Conservation (phyloP, 1,140 invertebrate genomes). For the Limonius californicus region DNA sequence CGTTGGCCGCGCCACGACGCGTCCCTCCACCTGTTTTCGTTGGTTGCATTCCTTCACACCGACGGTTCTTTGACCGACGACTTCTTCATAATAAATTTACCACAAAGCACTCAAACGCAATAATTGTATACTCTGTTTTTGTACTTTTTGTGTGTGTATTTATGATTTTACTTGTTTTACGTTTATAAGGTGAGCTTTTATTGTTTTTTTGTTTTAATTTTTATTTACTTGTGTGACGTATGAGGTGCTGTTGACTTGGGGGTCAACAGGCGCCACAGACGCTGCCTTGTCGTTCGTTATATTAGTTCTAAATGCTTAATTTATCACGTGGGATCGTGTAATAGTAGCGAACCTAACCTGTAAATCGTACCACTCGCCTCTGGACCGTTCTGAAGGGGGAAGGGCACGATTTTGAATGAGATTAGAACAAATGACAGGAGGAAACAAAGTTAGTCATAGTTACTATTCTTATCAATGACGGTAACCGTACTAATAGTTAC, state of each 20-base stretch:
- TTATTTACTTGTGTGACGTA: conserved; percentile 17
- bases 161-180: conserved; percentile 26
- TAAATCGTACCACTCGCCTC: no score
- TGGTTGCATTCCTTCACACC: conserved; percentile 23
- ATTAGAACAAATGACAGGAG: no score
- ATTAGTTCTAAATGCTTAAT: background rate
- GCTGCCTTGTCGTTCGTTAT: background rate
- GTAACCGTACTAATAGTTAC: no score
- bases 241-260: conserved; percentile 19
- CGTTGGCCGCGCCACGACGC: conserved; percentile 45
- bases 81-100: conserved; percentile 3
- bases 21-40: conserved; percentile 41
- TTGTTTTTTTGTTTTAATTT: conserved; percentile 28
- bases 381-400: no score
- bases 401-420: background rate
- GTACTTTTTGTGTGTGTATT: conserved; percentile 17
- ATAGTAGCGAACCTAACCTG: background rate
- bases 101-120: background rate
- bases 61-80: conserved; percentile 20
- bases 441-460: no score
- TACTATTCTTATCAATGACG: no score
- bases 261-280: conserved; percentile 34
- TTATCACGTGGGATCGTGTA: background rate
- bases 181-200: conserved; percentile 24
- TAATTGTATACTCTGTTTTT: background rate